These are phyloP conservation scores for Drosophila borealis DNA, from an alignment of 2,888 invertebrate species.

Conservation along the genomic window DNA sequence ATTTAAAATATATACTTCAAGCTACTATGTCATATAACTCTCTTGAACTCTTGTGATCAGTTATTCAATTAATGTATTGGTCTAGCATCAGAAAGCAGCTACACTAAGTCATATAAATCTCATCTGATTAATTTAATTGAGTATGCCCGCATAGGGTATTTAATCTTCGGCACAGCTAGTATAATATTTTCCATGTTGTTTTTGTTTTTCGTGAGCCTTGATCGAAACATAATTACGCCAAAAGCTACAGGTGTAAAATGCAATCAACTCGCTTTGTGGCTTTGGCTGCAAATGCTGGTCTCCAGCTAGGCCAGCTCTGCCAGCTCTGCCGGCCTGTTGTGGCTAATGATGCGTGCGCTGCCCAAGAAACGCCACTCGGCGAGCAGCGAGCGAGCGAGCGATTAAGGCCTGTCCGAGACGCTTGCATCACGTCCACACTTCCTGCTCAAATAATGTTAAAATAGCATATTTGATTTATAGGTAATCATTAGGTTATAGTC, in stretches of 20 bases:
- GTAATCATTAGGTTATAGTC: slow-evolving; percentile 81
- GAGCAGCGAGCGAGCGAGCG: slow-evolving; percentile 43
- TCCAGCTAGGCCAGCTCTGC: slow-evolving; percentile 62
- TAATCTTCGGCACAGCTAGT: slow-evolving; percentile 6
- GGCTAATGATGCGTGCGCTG: slow-evolving; percentile 70
- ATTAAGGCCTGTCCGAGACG: slow-evolving; percentile 71
- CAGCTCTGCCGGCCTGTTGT: slow-evolving; percentile 1
- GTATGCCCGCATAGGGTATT: slow-evolving; percentile 15
- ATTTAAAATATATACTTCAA: too few relatives aligned
- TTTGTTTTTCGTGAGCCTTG: slow-evolving; percentile 6
- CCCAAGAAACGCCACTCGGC: slow-evolving; percentile 47
- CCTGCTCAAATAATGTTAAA: slow-evolving; percentile 82
- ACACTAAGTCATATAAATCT: too few relatives aligned
- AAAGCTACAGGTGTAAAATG: slow-evolving; percentile 83
- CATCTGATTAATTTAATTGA: not conserved
- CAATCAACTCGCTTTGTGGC: slow-evolving; percentile 67
- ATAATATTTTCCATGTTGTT: not conserved
- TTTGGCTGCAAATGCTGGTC: slow-evolving; percentile 38
- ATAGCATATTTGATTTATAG: slow-evolving; percentile 81
- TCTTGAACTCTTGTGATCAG: too few relatives aligned
- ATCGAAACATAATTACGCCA: slow-evolving; percentile 70
- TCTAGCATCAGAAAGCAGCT: too few relatives aligned
- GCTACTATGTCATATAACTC: too few relatives aligned
- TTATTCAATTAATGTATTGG: too few relatives aligned
- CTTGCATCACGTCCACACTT: slow-evolving; percentile 78